These are phyloP conservation scores for Zaprionus lineosus DNA, from an alignment of 2,888 invertebrate genomes.

Conservation along the genomic window DNA sequence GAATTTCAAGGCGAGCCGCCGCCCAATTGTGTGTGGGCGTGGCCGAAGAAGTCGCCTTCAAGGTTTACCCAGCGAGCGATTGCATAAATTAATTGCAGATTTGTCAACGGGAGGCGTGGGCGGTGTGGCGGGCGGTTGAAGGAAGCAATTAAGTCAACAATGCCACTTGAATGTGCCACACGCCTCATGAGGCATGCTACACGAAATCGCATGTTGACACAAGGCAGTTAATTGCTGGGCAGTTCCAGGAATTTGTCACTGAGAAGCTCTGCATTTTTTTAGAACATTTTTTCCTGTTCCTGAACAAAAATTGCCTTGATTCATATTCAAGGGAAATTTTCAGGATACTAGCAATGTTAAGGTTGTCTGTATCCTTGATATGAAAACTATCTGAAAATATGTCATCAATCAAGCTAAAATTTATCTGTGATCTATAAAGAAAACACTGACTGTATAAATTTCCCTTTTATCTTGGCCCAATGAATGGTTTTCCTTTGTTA, in stretches of 20 bases:
- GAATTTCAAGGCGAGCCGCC: constrained; percentile 35
- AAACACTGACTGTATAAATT: too few species aligned
- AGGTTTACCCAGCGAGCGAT: neutral
- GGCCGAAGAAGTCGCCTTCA: constrained; percentile 13
- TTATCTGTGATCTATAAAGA: too few species aligned
- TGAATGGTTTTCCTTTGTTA: neutral
- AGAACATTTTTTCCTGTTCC: too few species aligned
- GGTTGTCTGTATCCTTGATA: too few species aligned
- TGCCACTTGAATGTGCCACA: constrained; percentile 35
- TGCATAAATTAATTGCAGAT: constrained; percentile 58
- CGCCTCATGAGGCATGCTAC: constrained; percentile 38
- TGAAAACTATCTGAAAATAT: too few species aligned
- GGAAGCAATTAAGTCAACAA: constrained; percentile 52
- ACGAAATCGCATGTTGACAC: constrained; percentile 10
- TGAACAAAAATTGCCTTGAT: too few species aligned
- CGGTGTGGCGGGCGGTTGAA: constrained; percentile 4
- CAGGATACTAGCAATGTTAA: too few species aligned
- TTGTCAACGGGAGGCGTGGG: constrained; percentile 30
- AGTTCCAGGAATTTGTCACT: constrained; percentile 3
- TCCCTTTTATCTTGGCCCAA: too few species aligned
- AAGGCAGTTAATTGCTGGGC: constrained; percentile 25
- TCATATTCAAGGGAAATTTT: too few species aligned
- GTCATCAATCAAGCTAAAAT: too few species aligned
- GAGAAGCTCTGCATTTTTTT: too few species aligned
- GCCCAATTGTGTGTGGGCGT: constrained; percentile 2